Conservation (phyloP, 1,140 invertebrate genomes). For the Drosophila takahashii region DNA sequence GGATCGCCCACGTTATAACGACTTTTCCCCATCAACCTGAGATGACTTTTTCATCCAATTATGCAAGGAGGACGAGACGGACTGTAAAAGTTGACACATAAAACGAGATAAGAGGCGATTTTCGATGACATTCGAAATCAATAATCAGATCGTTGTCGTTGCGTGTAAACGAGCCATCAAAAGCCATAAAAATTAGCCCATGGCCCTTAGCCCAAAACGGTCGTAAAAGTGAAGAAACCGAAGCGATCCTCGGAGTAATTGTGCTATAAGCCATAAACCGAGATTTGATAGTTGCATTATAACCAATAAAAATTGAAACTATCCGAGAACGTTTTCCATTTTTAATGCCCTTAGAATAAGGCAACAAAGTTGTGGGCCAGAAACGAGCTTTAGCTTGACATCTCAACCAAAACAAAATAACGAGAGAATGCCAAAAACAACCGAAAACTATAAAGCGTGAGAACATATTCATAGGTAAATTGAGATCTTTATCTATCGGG, state of each 20-base stretch:
- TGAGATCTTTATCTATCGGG: constrained; percentile 43
- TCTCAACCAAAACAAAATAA: constrained; percentile 33
- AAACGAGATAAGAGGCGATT: constrained; percentile 46
- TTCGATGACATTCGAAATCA: constrained; percentile 42
- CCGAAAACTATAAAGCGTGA: constrained; percentile 43
- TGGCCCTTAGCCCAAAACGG: constrained; percentile 4
- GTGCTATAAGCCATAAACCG: constrained; percentile 47
- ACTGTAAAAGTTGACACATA: constrained; percentile 52
- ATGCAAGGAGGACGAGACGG: neutral
- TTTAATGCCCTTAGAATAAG: constrained; percentile 35
- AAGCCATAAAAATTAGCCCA: constrained; percentile 44
- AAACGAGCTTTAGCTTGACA: constrained; percentile 21
- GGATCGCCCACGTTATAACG: constrained; percentile 9
- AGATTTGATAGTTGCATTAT: constrained; percentile 46
- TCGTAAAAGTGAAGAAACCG: constrained; percentile 44
- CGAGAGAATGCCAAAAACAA: constrained; percentile 21
- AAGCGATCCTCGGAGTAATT: constrained; percentile 38
- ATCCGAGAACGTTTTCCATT: constrained; percentile 24
- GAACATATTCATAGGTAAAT: constrained; percentile 49
- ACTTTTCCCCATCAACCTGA: neutral
- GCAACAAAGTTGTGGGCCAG: constrained; percentile 37
- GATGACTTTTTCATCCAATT: constrained; percentile 38
- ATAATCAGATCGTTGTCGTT: constrained; percentile 53
- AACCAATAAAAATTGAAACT: constrained; percentile 40
- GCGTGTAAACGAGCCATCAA: constrained; percentile 49